Conservation (phyloP, 2,113 vertebrate species). For the Brachyistius frenatus region DNA sequence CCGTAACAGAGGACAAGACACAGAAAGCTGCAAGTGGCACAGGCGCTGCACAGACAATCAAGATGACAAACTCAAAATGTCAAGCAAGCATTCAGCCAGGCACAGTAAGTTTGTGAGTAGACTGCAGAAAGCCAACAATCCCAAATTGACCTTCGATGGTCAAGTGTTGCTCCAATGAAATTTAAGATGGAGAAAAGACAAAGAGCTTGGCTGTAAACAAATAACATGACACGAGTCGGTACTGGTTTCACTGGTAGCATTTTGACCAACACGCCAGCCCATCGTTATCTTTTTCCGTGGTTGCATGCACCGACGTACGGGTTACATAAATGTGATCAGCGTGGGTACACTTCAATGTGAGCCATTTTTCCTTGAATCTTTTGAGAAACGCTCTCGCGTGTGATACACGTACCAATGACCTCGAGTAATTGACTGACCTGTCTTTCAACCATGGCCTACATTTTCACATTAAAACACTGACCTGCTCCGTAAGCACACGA, state of each 20-base stretch:
- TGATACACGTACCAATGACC: constrained; percentile 1
- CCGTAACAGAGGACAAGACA: constrained; percentile 15
- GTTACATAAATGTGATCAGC: not conserved
- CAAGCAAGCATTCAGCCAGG: not conserved
- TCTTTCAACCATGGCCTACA: constrained; percentile 50
- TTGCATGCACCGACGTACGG: not conserved
- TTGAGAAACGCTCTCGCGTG: not conserved
- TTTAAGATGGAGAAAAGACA: too few species aligned
- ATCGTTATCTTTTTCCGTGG: too few species aligned
- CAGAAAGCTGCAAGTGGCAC: not conserved
- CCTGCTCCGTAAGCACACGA: not conserved
- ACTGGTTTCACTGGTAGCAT: not conserved
- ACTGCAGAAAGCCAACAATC: too few species aligned
- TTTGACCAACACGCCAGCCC: not conserved
- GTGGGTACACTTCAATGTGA: not conserved
- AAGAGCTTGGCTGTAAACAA: too few species aligned
- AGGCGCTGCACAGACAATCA: not conserved
- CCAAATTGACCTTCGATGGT: too few species aligned
- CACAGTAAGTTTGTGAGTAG: too few species aligned
- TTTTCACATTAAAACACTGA: constrained; percentile 29
- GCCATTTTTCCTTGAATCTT: too few species aligned
- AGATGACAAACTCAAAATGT: not conserved
- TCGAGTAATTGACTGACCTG: constrained; percentile 31
- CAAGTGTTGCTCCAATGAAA: too few species aligned
- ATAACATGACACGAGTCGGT: not conserved